A percentile compares a stretch with the other conserved stretches of the same genome.
Conservation (phyloP, 2,888 invertebrate species). For the Limnephilus marmoratus region DNA sequence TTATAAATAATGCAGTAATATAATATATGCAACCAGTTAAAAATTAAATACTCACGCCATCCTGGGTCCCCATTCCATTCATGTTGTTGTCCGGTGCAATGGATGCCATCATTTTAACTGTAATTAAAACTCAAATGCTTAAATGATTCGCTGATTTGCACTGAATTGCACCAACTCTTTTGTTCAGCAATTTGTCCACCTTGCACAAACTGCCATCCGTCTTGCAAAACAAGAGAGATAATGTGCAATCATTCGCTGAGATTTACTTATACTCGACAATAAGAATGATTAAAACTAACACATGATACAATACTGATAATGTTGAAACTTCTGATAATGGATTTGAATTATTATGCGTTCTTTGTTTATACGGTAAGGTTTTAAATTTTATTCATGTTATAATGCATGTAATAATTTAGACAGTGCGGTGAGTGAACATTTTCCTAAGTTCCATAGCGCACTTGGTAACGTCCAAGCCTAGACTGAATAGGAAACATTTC, state of each 20-base stretch:
- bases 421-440: neutral
- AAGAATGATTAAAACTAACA: neutral
- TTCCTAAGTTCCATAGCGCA: conserved; percentile 33
- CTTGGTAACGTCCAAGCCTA: neutral
- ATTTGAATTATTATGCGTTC: neutral
- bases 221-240: conserved; percentile 5
- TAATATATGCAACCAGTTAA: neutral
- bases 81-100: conserved; percentile 61
- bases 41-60: conserved; percentile 60
- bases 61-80: conserved; percentile 42
- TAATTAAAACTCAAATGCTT: neutral
- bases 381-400: neutral
- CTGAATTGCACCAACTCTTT: neutral
- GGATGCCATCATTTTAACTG: conserved; percentile 59
- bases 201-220: neutral
- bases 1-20: too few relatives aligned
- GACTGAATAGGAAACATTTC: conserved; percentile 21
- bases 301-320: neutral
- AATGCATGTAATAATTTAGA: neutral
- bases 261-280: conserved; percentile 12
- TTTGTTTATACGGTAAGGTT: neutral
- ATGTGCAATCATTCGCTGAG: neutral
- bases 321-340: neutral
- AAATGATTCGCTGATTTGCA: neutral
- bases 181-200: neutral